Conservation (phyloP, 2,888 invertebrate species). For the Cataglyphis albicans region DNA sequence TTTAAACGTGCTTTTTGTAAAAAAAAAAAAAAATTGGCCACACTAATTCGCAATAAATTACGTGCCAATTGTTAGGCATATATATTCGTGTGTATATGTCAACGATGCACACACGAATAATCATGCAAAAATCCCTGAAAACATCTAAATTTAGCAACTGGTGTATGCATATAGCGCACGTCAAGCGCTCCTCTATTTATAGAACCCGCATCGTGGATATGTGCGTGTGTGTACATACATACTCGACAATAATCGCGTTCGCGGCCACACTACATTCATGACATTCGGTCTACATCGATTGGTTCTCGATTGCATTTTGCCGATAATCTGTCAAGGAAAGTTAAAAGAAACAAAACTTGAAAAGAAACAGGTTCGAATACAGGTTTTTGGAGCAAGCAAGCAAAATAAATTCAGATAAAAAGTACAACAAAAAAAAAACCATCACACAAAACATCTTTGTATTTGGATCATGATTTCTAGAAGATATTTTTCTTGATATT, state of each 20-base stretch:
- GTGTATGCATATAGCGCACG: constrained; percentile 26
- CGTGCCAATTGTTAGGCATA: constrained; percentile 9
- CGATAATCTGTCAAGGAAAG: neutral
- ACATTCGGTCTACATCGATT: constrained; percentile 10
- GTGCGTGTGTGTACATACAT: neutral
- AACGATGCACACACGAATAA: neutral
- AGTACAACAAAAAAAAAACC: too few species aligned
- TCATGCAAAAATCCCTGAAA: constrained; percentile 44
- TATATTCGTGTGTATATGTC: neutral
- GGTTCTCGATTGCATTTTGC: neutral
- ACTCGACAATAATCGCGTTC: constrained; percentile 43
- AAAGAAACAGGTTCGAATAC: neutral
- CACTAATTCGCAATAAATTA: constrained; percentile 5
- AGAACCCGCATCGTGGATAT: constrained; percentile 43
- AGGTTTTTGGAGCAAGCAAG: neutral
- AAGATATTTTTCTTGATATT: neutral
- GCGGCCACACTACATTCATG: constrained; percentile 22
- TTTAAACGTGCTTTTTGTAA: neutral
- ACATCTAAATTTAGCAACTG: constrained; percentile 45
- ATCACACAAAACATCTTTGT: too few species aligned
- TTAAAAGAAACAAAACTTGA: neutral
- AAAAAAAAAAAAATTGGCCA: neutral
- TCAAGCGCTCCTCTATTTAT: constrained; percentile 41
- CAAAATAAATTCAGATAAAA: neutral
- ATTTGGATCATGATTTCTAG: neutral